Percentiles rank a stretch among this genome's conserved stretches.
These are phyloP conservation scores for Peromyscus eremicus DNA, from an alignment of 2,797 vertebrate genomes.

Conservation along the genomic window DNA sequence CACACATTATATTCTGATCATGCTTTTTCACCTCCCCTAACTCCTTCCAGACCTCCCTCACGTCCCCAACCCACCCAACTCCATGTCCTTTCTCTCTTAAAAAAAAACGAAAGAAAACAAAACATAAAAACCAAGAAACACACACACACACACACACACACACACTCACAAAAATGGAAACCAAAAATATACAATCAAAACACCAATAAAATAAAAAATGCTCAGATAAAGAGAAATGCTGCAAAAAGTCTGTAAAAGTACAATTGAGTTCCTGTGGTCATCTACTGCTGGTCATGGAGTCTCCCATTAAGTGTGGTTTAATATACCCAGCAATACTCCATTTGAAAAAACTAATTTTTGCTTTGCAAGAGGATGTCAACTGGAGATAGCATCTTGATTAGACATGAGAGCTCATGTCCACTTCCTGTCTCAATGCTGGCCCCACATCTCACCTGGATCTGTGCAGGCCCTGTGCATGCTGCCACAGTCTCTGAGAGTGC, in stretches of 20 bases:
- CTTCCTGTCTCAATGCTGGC: background rate
- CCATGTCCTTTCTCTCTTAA: background rate
- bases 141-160: background rate
- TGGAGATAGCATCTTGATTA: background rate
- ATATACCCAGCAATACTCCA: background rate
- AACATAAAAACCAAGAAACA: background rate
- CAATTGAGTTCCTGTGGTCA: background rate
- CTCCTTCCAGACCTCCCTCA: background rate
- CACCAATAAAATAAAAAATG: background rate
- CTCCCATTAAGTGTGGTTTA: background rate
- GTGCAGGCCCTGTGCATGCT: background rate
- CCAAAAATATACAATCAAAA: background rate
- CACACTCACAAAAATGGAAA: background rate
- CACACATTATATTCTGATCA: background rate
- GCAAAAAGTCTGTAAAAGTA: background rate
- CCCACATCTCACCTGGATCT: background rate
- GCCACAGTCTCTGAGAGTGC: background rate
- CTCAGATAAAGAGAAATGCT: background rate
- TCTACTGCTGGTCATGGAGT: background rate
- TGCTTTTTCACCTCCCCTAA: too few relatives aligned
- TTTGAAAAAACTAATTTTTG: background rate
- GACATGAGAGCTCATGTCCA: background rate
- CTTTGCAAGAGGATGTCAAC: background rate
- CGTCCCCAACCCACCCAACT: background rate
- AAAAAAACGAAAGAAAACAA: background rate